Base-by-base conservation (phyloP, 2,797 vertebrate genomes). In the Xenentodon cancila region DNA sequence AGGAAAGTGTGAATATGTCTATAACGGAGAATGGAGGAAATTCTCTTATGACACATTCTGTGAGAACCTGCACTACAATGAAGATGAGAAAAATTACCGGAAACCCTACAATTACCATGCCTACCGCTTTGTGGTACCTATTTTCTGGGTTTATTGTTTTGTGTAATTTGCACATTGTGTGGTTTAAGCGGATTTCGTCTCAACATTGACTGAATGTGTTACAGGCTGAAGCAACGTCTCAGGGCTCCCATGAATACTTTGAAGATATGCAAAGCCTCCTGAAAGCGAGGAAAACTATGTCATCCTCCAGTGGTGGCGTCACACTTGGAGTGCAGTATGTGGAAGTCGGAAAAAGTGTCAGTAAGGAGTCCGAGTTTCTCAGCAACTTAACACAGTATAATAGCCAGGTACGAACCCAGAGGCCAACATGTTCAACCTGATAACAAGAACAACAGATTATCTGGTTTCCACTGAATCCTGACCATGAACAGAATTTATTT, bases 11-110 rank as follows among this genome's bases (percentile, higher is more conserved):
- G 95, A 98, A 80, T 93, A 90, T 0, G 92, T 98, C 37, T 99
- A 99, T 59, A 99, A 98, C 0, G 96, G 96, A 0, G 96, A 98
- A 48, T 98, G 97, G 98, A 92, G 94, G 61, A 91, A 94, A 60
- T 93, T 97, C 66, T 87, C 59, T 0, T 99, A 98, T 0, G 94
- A 98, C 0, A 30, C 94, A 0, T 61, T 87, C 27, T 99, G 97
- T 18, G 97, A 99, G 74, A 93, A 55, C 5, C 90, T 99, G 53
- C 89, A 94, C 69, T 96, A 97, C 1, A 94, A 93, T 0, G 93
- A 95, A 0, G 94, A 95, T 0, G 95, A 97, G 66, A 99, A 98
- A 72, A 96, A 97, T 76, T 98, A 92, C 82, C 88, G 96, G 66
- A 96, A 96, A 74, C 96, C 97, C 0, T 95, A 96, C 89, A 99